A percentile compares a stretch with the other conserved stretches of the same genome.
Evolutionary conservation across 23 tunicate genomes (phyloP).

Genomic region (Halocynthia aurantium): DNA sequence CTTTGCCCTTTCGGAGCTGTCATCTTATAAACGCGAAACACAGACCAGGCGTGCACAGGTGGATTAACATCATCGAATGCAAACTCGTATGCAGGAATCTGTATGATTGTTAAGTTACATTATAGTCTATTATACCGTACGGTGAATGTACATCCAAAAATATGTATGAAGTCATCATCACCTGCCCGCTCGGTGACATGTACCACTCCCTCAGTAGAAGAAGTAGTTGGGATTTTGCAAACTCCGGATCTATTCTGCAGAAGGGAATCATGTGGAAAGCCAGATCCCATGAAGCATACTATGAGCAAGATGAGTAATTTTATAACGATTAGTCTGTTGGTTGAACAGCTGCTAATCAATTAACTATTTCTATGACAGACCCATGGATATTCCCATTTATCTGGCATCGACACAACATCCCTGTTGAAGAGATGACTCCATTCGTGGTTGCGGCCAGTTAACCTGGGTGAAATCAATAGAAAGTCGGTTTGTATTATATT

Average conservation of each 20-base stretch:
- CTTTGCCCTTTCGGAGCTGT: constrained; percentile 91
- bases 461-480: constrained; percentile 24
- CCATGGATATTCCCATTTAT: constrained; percentile 98
- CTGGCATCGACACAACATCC: constrained; percentile 89
- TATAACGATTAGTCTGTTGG: no score
- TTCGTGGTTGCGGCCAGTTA: constrained; percentile 65
- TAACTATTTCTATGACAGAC: constrained; percentile 19
- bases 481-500: no score
- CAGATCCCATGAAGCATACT: constrained; percentile 96
- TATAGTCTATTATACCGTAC: not conserved
- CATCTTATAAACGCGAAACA: constrained; percentile 78
- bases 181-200: constrained; percentile 96
- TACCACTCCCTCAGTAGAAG: constrained; percentile 81
- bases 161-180: not conserved
- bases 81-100: constrained; percentile 96
- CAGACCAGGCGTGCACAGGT: constrained; percentile 95
- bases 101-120: not conserved
- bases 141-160: no score
- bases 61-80: constrained; percentile 96
- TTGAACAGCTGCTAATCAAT: not conserved
- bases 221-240: constrained; percentile 75
- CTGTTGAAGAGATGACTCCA: constrained; percentile 88
- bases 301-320: not conserved
- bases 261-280: constrained; percentile 99
- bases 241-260: constrained; percentile 79